A percentile compares a stretch with the other conserved stretches of the same genome.
These are phyloP conservation scores for Megamerina dolium DNA, from an alignment of 2,888 invertebrate genomes.

Conservation along the genomic window DNA sequence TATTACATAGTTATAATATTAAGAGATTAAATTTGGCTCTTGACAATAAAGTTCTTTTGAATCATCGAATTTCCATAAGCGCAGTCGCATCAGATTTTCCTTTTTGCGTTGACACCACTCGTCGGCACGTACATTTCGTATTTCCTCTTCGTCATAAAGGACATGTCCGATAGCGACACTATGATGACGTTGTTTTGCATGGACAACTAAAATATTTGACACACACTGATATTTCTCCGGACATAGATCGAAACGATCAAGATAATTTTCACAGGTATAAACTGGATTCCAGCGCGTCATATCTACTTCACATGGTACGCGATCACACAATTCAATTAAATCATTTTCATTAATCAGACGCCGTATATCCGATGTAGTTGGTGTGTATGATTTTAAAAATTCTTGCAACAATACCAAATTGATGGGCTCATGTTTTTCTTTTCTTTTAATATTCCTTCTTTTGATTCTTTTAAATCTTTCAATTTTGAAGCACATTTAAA, in stretches of 20 bases:
- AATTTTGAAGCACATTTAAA: no score
- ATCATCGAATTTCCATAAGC: no score
- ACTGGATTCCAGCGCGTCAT: constrained; percentile 2
- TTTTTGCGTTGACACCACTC: constrained; percentile 1
- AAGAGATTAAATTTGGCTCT: no score
- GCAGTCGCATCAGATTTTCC: neutral
- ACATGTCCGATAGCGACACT: no score
- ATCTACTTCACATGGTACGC: neutral
- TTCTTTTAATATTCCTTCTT: no score
- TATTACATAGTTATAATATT: no score
- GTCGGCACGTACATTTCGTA: neutral
- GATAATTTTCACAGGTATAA: neutral
- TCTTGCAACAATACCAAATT: neutral
- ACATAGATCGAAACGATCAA: neutral
- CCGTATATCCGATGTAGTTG: neutral
- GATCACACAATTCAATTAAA: neutral
- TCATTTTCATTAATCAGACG: neutral
- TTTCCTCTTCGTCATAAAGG: neutral
- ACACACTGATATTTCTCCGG: neutral
- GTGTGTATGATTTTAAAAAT: neutral
- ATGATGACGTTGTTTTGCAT: neutral
- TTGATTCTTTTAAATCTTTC: no score
- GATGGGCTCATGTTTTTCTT: no score
- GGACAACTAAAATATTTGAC: neutral
- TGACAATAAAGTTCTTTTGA: no score